Percentiles rank a stretch among this genome's conserved stretches.
These are phyloP conservation scores for Dasypolia templi DNA, from an alignment of 2,888 invertebrate genomes.

Conservation along the genomic window DNA sequence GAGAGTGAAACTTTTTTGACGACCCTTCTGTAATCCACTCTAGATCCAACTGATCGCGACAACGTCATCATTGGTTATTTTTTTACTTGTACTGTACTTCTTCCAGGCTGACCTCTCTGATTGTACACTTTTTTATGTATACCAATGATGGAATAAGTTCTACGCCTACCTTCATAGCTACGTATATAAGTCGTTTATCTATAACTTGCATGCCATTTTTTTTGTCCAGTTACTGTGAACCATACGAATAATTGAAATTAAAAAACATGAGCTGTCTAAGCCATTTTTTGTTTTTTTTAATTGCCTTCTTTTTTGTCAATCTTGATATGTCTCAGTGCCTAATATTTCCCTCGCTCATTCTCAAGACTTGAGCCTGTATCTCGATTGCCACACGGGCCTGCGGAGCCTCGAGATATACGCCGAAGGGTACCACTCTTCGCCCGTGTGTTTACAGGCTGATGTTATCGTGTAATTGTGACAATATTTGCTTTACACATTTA, in stretches of 20 bases:
- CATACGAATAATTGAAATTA: background rate
- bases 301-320: background rate
- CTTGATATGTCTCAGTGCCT: background rate
- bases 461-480: constrained; percentile 89
- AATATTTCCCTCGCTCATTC: constrained; percentile 59
- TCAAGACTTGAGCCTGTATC: constrained; percentile 67
- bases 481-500: constrained; percentile 88
- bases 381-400: constrained; percentile 76
- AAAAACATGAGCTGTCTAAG: background rate
- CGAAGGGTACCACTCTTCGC: constrained; percentile 84
- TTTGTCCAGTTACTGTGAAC: background rate
- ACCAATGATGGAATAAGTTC: no score
- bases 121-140: no score
- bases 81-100: constrained; percentile 53
- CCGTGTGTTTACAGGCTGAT: constrained; percentile 87
- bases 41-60: background rate
- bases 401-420: constrained; percentile 82
- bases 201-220: background rate
- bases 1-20: background rate
- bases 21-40: background rate
- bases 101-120: constrained; percentile 96
- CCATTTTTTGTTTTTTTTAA: background rate
- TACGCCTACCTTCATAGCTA: background rate
- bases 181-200: background rate
- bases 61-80: no score